phyloP scores from a whole-genome alignment of 2,113 vertebrate genomes.

The Salvelinus sp. region DNA sequence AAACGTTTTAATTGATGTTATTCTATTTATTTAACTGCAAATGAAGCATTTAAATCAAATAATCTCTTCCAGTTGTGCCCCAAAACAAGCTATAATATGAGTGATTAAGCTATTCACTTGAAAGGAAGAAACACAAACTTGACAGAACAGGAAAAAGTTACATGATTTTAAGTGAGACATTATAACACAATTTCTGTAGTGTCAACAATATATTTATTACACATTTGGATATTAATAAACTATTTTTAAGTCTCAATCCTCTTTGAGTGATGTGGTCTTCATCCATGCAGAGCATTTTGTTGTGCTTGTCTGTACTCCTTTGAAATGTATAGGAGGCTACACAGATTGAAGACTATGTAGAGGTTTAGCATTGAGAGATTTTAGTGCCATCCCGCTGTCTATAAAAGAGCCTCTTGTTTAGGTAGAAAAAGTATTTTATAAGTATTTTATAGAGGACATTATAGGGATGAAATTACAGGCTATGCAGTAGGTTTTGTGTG shows the following conservation, averaged over 20 bases:
- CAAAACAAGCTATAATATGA: constrained; percentile 47
- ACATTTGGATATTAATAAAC: background rate
- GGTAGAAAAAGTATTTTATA: background rate
- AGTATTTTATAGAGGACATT: background rate
- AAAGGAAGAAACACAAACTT: constrained; percentile 33
- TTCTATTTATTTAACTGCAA: constrained; percentile 63
- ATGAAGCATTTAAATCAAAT: constrained; percentile 67
- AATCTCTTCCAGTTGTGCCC: constrained; percentile 63
- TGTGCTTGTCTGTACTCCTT: background rate
- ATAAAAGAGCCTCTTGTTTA: background rate
- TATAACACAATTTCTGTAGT: background rate
- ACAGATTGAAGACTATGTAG: background rate
- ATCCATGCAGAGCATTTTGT: background rate
- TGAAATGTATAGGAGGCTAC: background rate
- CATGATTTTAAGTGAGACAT: background rate
- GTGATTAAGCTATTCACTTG: constrained; percentile 58
- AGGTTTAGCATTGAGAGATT: background rate
- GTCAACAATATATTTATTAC: background rate
- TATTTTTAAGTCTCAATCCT: background rate
- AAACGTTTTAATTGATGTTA: constrained; percentile 55
- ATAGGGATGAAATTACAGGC: background rate
- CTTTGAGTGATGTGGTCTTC: too few relatives aligned
- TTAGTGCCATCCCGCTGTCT: background rate
- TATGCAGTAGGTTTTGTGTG: background rate
- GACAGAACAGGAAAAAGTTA: background rate